Evolutionary conservation across 2,113 vertebrate genomes (phyloP), one percentile per base, ranked within the genome.

Genomic region (Toxotes jaculatrix): DNA sequence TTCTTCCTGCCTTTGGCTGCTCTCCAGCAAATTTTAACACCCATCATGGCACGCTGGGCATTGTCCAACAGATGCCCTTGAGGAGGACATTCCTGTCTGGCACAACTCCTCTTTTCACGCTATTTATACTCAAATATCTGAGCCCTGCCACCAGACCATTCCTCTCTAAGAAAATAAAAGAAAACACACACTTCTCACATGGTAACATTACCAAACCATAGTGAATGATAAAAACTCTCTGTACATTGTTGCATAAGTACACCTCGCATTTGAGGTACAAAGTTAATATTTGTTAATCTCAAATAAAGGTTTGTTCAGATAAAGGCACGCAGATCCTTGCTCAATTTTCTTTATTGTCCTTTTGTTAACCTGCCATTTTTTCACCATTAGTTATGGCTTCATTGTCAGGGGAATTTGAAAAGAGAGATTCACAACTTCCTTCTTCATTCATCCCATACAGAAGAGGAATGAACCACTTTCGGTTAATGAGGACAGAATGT

Each of bases 11-110:
- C n/a, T 80, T 92, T 95, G 96, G 94, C 92, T 16, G 1, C 3
- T 70, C 14, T 91, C 95, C 95, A 95, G 91, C 68, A 86, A 89
- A 89, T 92, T 88, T 93, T 93, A 91, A 87, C 91, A 93, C 85
- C 90, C 90, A 81, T 92, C 91, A 83, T 42, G 88, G 77, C 38
- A 74, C 61, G 74, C 88, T 91, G 87, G 84, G 82, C 78, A 90
- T 76, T 42, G 19, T 89, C 91, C 93, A 93, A 83, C 70, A 90
- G 86, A 91, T 89, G 93, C 89, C 92, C 90, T 94, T 93, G 90
- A 91, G 87, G 73, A 91, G 85, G 93, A 93, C 88, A 92, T 93
- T 93, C 90, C 88, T 90, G 90, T 93, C 93, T 92, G 89, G 89
- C 91, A 89, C 82, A 80, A 79, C 78, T 87, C 67, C 68, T 83